Percentiles rank a stretch among this genome's conserved stretches.
Conservation (phyloP, 2,113 vertebrate genomes). For the Coreoperca whiteheadi region DNA sequence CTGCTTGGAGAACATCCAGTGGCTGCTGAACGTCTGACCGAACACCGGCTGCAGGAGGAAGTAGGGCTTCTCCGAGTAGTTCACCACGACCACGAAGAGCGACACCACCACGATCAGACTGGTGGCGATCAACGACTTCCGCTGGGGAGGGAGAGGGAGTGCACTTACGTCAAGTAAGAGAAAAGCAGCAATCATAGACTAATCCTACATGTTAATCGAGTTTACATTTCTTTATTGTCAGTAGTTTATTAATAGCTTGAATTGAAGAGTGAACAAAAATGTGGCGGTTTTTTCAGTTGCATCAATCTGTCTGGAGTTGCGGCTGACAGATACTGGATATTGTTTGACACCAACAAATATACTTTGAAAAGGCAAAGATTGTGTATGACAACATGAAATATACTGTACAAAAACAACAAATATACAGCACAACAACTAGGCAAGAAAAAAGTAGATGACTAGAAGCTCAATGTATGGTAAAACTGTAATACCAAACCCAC, state of each 20-base stretch:
- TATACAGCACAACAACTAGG: background rate
- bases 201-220: background rate
- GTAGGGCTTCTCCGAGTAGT: slow-evolving; percentile 90
- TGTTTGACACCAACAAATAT: background rate
- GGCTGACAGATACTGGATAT: background rate
- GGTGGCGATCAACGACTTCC: slow-evolving; percentile 89
- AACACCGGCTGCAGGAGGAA: slow-evolving; percentile 91
- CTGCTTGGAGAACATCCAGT: slow-evolving; percentile 88
- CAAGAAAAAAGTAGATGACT: background rate
- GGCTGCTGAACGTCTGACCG: slow-evolving; percentile 86
- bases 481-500: background rate
- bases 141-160: slow-evolving; percentile 78
- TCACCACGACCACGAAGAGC: slow-evolving; percentile 90
- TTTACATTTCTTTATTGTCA: background rate
- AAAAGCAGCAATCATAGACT: background rate
- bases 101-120: slow-evolving; percentile 88
- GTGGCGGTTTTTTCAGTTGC: background rate
- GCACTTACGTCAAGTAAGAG: background rate
- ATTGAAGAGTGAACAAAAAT: slow-evolving; percentile 10
- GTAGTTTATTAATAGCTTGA: slow-evolving; percentile 11
- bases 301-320: background rate
- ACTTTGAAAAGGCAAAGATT: background rate
- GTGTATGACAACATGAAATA: background rate
- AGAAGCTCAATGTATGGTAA: background rate
- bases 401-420: background rate